phyloP scores from a whole-genome alignment of 2,797 vertebrate species.

The Acropternis orthonyx region DNA sequence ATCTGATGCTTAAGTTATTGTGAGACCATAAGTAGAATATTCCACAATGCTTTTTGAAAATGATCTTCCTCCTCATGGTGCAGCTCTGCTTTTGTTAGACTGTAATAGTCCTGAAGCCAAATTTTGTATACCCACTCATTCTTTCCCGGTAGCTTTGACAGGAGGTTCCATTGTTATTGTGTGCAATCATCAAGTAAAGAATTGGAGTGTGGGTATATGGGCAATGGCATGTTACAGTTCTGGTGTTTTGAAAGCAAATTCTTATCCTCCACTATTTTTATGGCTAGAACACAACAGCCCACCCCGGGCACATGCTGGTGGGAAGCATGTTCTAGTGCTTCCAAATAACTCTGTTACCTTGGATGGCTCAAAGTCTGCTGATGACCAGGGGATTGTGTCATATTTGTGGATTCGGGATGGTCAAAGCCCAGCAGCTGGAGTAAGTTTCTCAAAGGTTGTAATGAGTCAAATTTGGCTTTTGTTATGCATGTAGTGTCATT shows the following conservation, averaged over 20 bases:
- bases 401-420: constrained; percentile 87
- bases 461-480: accelerated
- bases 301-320: constrained; percentile 85
- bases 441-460: constrained; percentile 65
- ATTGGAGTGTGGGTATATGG: not conserved
- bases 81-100: not conserved
- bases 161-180: not conserved
- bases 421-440: constrained; percentile 92
- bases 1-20: not conserved
- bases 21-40: not conserved
- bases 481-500: accelerated
- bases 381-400: constrained; percentile 79
- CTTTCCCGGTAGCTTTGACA: not conserved
- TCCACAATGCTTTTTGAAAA: not conserved
- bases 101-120: not conserved
- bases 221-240: not conserved
- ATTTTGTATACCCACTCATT: not conserved
- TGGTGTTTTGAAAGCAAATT: constrained; percentile 22
- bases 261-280: constrained; percentile 52
- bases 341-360: constrained; percentile 90
- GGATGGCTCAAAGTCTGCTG: constrained; percentile 84
- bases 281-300: constrained; percentile 79
- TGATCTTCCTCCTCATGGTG: not conserved
- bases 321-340: constrained; percentile 85
- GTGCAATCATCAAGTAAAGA: not conserved